Evolutionary conservation across 2,888 invertebrate genomes (phyloP).

Genomic region (Leptothorax acervorum): DNA sequence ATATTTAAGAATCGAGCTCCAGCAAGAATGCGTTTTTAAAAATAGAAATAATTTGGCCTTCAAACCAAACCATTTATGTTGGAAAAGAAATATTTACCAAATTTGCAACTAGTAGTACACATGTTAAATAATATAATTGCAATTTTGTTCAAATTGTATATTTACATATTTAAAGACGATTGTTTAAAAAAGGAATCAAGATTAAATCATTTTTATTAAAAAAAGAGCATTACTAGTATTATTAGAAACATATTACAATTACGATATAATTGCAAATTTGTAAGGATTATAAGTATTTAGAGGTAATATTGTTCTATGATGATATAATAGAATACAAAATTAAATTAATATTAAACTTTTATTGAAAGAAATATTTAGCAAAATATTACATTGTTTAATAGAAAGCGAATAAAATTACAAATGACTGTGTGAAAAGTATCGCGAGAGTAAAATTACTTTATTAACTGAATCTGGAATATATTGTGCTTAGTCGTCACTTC

Average conservation of each 20-base stretch:
- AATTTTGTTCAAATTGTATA: background rate
- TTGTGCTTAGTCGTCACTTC: slow-evolving; percentile 7
- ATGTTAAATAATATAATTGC: background rate
- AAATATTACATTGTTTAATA: slow-evolving; percentile 22
- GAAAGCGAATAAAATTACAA: slow-evolving; percentile 9
- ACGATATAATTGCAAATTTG: background rate
- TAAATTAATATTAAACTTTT: slow-evolving; percentile 24
- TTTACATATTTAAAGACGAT: background rate
- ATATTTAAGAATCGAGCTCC: background rate
- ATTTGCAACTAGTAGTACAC: background rate
- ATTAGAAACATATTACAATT: slow-evolving; percentile 15
- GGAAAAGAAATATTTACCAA: background rate
- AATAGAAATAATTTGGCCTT: background rate
- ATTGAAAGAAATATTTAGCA: slow-evolving; percentile 32
- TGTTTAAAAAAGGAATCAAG: background rate
- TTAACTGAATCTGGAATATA: background rate
- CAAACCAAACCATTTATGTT: background rate
- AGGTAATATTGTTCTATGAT: background rate
- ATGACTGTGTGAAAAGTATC: background rate
- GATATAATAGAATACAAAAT: slow-evolving; percentile 28
- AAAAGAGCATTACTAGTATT: background rate
- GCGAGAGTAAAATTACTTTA: background rate
- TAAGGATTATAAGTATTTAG: background rate
- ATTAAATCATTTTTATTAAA: slow-evolving; percentile 15
- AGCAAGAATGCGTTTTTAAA: background rate